Conservation (phyloP, 2,797 vertebrate genomes). For the Amblyraja radiata region DNA sequence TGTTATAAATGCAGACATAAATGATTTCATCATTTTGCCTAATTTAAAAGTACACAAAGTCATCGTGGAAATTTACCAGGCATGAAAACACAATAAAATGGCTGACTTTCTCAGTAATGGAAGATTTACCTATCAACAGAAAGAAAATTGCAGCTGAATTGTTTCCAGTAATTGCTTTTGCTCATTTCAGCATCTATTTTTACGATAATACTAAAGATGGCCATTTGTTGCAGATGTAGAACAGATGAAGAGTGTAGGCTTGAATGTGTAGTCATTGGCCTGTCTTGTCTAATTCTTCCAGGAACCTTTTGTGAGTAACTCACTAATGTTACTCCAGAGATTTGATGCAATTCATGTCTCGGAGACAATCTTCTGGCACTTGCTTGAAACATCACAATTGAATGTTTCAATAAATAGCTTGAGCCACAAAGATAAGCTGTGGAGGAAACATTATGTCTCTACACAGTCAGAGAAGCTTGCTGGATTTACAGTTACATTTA, state of each 20-base stretch:
- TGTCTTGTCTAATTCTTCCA: slow-evolving; percentile 52
- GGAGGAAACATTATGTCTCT: slow-evolving; percentile 36
- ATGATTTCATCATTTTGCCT: not conserved
- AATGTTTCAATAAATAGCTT: slow-evolving; percentile 45
- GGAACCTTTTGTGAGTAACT: slow-evolving; percentile 54
- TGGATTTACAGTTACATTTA: not conserved
- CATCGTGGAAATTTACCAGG: not conserved
- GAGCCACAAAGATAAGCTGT: slow-evolving; percentile 30
- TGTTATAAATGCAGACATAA: not conserved
- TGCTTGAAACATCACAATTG: slow-evolving; percentile 46
- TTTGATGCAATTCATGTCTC: slow-evolving; percentile 49
- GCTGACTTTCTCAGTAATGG: slow-evolving; percentile 12
- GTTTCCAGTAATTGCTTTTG: not conserved
- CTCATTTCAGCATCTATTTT: not conserved
- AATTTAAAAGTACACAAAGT: slow-evolving; percentile 14
- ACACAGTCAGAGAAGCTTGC: not conserved
- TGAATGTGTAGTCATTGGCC: slow-evolving; percentile 51
- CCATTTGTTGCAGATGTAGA: slow-evolving; percentile 44
- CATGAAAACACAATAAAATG: not conserved
- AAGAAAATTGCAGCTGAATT: slow-evolving; percentile 4
- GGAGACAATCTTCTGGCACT: slow-evolving; percentile 48
- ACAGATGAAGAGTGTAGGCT: slow-evolving; percentile 51
- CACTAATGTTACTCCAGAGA: slow-evolving; percentile 55
- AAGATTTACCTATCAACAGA: not conserved
- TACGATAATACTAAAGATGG: slow-evolving; percentile 39